phyloP scores from a whole-genome alignment of 2,113 vertebrate species.

The Phoenicopterus ruber region DNA sequence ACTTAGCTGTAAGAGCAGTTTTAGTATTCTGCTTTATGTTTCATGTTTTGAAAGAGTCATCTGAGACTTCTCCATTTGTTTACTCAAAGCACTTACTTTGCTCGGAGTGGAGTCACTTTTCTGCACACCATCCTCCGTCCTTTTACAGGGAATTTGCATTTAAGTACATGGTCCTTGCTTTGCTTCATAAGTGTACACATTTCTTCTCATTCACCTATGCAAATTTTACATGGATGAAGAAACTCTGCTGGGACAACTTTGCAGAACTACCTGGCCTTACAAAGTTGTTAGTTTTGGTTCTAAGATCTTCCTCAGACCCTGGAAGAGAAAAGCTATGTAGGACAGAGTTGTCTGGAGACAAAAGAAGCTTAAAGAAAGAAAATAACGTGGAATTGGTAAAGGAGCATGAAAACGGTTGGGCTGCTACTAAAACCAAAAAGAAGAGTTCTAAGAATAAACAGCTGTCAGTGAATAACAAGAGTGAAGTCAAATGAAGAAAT shows the following conservation, averaged over 20 bases:
- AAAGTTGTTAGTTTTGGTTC: background rate
- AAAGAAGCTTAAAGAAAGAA: background rate
- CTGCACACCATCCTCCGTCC: background rate
- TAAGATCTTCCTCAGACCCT: background rate
- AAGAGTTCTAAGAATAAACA: conserved; percentile 34
- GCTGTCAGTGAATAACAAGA: background rate
- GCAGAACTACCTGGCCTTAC: background rate
- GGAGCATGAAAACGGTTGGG: background rate
- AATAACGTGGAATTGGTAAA: background rate
- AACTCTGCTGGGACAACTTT: background rate
- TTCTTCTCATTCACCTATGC: background rate
- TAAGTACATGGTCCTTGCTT: background rate
- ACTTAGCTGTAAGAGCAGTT: background rate
- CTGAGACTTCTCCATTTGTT: background rate
- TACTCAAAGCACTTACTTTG: background rate
- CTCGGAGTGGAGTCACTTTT: background rate
- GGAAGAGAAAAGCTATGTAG: background rate
- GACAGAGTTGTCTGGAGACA: background rate
- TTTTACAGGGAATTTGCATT: background rate
- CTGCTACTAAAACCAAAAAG: background rate
- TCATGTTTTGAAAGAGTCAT: background rate
- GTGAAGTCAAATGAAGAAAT: conserved; percentile 24
- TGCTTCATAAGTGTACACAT: background rate
- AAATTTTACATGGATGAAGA: background rate
- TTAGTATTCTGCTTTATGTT: background rate